phyloP scores from a whole-genome alignment of 2,113 vertebrate genomes.

The Bagarius yarrelli region DNA sequence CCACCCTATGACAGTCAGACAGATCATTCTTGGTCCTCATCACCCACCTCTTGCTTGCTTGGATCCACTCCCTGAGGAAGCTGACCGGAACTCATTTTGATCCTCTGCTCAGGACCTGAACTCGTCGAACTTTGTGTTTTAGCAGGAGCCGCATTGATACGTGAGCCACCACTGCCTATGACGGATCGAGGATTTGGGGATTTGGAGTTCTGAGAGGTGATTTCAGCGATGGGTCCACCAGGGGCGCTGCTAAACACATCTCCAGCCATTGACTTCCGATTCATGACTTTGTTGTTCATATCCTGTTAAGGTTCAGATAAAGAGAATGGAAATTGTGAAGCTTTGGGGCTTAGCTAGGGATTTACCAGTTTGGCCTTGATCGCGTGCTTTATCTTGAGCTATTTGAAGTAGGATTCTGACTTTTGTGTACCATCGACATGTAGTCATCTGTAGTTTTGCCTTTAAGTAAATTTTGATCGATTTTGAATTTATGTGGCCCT shows the following conservation, averaged over 20 bases:
- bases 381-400: too few species aligned
- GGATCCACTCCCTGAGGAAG: constrained; percentile 80
- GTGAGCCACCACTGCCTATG: constrained; percentile 23
- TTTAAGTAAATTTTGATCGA: too few species aligned
- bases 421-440: too few species aligned
- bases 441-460: too few species aligned
- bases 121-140: constrained; percentile 2
- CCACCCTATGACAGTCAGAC: not conserved
- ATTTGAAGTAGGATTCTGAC: too few species aligned
- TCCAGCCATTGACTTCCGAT: constrained; percentile 45
- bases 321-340: not conserved
- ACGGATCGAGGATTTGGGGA: constrained; percentile 21
- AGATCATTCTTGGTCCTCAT: not conserved
- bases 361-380: not conserved
- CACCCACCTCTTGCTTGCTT: constrained; percentile 77
- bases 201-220: constrained; percentile 46
- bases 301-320: constrained; percentile 66
- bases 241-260: constrained; percentile 46
- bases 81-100: constrained; percentile 71
- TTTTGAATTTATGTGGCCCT: too few species aligned
- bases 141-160: not conserved
- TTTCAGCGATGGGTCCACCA: constrained; percentile 54
- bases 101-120: constrained; percentile 63
- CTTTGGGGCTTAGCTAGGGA: too few species aligned
- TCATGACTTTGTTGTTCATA: constrained; percentile 70